Conservation (phyloP, 2,113 vertebrate species). For the Anarrhichthys ocellatus region DNA sequence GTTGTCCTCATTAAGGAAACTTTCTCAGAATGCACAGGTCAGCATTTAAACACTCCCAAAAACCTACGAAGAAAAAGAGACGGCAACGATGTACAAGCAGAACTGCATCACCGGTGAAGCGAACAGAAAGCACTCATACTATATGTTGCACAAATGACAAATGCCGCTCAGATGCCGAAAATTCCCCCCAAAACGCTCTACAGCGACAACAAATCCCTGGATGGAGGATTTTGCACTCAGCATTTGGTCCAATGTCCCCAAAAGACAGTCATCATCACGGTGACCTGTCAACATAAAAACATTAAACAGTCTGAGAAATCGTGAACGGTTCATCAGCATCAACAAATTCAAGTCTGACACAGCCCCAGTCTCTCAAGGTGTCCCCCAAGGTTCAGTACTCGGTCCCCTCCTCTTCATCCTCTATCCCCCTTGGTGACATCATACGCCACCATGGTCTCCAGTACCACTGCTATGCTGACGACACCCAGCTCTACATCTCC, state of each 20-base stretch:
- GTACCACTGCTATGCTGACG: too few species aligned
- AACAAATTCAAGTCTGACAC: too few species aligned
- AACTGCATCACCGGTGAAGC: not conserved
- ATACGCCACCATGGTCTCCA: too few species aligned
- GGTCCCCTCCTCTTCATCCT: too few species aligned
- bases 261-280: not conserved
- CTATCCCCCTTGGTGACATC: too few species aligned
- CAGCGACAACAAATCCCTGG: not conserved
- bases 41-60: not conserved
- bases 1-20: conserved; percentile 33
- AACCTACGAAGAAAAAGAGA: not conserved
- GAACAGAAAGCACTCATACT: not conserved
- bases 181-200: not conserved
- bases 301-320: too few species aligned
- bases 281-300: conserved; percentile 1
- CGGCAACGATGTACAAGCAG: not conserved
- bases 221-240: not conserved
- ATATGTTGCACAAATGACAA: too few species aligned
- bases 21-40: conserved; percentile 13
- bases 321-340: too few species aligned
- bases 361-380: too few species aligned
- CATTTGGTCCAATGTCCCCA: not conserved
- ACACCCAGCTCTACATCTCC: too few species aligned
- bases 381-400: too few species aligned
- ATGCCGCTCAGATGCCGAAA: not conserved